phyloP scores from a whole-genome alignment of 2,797 vertebrate genomes.

The Atherinosoma microstoma region DNA sequence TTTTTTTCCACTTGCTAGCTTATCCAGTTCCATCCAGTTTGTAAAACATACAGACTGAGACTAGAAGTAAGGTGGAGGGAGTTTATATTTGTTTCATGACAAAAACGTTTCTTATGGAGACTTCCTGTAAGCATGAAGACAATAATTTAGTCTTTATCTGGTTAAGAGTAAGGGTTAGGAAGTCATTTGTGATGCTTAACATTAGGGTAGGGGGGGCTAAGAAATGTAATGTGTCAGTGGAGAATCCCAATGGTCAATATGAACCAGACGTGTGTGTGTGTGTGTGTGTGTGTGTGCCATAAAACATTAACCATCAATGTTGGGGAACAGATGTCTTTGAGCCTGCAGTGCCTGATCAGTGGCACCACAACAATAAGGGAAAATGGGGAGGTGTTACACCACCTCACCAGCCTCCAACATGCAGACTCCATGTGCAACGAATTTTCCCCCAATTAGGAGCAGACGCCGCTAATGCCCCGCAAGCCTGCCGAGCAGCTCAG shows the following conservation, averaged over 20 bases:
- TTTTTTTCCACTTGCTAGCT: constrained; percentile 67
- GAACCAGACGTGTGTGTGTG: constrained; percentile 16
- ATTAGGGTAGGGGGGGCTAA: background rate
- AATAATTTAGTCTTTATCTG: background rate
- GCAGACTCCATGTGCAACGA: constrained; percentile 81
- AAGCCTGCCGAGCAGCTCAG: constrained; percentile 72
- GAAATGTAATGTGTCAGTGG: background rate
- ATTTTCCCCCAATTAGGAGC: constrained; percentile 86
- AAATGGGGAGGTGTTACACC: constrained; percentile 69
- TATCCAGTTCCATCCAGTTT: constrained; percentile 47
- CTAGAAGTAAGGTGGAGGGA: constrained; percentile 24
- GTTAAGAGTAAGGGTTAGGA: background rate
- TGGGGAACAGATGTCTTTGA: constrained; percentile 53
- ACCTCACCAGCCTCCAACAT: constrained; percentile 74
- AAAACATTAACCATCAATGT: constrained; percentile 64
- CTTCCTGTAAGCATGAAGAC: background rate
- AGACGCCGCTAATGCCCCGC: constrained; percentile 76
- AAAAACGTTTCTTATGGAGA: background rate
- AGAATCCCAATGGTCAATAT: background rate
- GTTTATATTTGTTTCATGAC: constrained; percentile 10
- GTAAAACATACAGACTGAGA: constrained; percentile 41
- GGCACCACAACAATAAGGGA: constrained; percentile 77
- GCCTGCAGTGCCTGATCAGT: constrained; percentile 64
- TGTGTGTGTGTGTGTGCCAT: constrained; percentile 44
- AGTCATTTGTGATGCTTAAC: background rate